Evolutionary conservation across 1,140 invertebrate species (phyloP), one percentile per base, ranked within the genome.

Genomic region (Hylaeus volcanicus): DNA sequence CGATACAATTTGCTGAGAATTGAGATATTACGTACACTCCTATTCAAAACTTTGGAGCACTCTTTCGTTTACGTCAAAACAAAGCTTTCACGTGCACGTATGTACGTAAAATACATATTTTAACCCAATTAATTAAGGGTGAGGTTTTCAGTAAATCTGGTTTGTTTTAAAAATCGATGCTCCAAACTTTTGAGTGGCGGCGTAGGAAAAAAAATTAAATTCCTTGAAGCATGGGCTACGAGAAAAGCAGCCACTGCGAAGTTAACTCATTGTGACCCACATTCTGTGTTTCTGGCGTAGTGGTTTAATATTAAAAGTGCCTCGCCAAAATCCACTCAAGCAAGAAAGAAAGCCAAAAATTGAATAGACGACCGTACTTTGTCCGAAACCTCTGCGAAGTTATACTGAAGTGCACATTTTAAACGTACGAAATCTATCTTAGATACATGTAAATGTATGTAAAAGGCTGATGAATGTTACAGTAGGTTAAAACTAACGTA

Each of bases 361-460:
- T 43, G 61, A 79, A 79, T 43, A 58, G 26, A 48, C 41, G n/a
- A 39, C 45, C 15, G 12, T 51, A 70, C 37, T 3, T 8, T 43
- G 58, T 45, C 61, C 37, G 1, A 1, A 74, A 65, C 5, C 55
- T 74, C 26, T 14, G 0, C 26, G n/a, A 48, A 79, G 1, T 65
- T 56, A 48, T 64, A 65, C 65, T 79, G 65, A 56, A 14, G 73
- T 79, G 60, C 70, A 74, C 60, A 79, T 73, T 79, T 79, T 73
- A 11, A 73, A 39, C 41, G 48, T 53, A 9, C 51, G 39, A 53
- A 56, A 74, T 79, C 60, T 60, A 56, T 56, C 4, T 45, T 39
- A 58, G 1, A 15, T 4, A 53, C 14, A 39, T 14, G 12, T 45
- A 12, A 55, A 48, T 48, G 43, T 53, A 45, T 14, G 39, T 37